Evolutionary conservation across 2,888 invertebrate genomes (phyloP), one percentile per base, ranked within the genome.

Genomic region (Craniophora ligustri): DNA sequence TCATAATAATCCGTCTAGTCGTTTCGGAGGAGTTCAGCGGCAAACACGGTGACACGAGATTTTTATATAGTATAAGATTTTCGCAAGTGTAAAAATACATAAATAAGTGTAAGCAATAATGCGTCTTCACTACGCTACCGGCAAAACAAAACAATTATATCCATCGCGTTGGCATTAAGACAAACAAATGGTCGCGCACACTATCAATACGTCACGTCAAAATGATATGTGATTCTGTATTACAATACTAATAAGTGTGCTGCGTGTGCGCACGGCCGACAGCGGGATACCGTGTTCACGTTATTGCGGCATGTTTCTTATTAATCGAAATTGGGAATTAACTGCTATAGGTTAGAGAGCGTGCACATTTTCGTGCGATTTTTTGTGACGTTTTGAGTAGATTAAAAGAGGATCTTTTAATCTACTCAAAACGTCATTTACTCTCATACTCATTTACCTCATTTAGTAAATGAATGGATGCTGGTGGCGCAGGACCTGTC

Each of bases 251-350:
- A 79, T 77, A 81, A 69, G 67, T 67, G 53, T 56, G 50, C 61
- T 47, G 46, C 45, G 60, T 48, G 48, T 45, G 67, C 67, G 70
- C 71, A 55, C 62, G 75, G 67, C 63, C 69, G 70, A 38, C 86
- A 78, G 81, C 85, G 82, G 85, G 86, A 75, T 68, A 74, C 79
- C 84, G 34, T 80, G 84, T 81, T 73, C 67, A 67, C 68, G 58
- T 75, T 84, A 80, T 82, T 69, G 71, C 76, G 44, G 72, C 76
- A 78, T 86, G 84, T 86, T 82, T 79, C 78, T n/a, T 81, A 78
- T 84, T 86, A 85, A 86, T 86, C 76, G 82, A 81, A 86, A 79
- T 64, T 53, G 67, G 60, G 64, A 76, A 81, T 72, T 76, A 78
- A 78, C 76, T 78, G 71, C 63, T 53, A 48, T 42, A 19, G 50